Conservation (phyloP, 2,113 vertebrate species). For the Genyomyrus donnyi region DNA sequence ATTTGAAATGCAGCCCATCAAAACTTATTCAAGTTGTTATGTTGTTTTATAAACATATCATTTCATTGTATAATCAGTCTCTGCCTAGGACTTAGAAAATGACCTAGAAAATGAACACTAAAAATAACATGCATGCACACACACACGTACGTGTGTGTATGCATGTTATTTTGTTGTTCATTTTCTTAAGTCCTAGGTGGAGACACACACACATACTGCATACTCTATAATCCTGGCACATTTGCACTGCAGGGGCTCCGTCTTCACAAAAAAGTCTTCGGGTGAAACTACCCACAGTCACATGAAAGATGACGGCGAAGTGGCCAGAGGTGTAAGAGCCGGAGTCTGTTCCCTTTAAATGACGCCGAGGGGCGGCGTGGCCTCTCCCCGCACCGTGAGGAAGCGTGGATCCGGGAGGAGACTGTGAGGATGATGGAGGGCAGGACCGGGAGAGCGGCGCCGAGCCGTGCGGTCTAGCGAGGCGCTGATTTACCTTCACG, state of each 20-base stretch:
- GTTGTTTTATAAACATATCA: neutral
- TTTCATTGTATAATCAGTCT: neutral
- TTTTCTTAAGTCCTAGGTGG: neutral
- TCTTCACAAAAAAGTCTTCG: neutral
- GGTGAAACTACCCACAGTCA: neutral
- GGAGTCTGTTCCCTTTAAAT: constrained; percentile 28
- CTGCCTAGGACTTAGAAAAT: neutral
- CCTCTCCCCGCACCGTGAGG: constrained; percentile 19
- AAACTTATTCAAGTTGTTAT: neutral
- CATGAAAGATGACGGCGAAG: neutral
- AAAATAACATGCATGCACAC: neutral
- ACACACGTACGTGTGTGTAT: no score
- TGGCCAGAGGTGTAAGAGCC: neutral
- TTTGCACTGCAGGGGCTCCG: neutral
- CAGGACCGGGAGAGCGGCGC: constrained; percentile 28
- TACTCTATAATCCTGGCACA: neutral
- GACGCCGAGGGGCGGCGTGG: neutral
- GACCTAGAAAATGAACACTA: neutral
- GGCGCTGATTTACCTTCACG: neutral
- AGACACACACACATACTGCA: neutral
- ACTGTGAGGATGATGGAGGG: constrained; percentile 28
- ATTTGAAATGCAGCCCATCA: neutral
- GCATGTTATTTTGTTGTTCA: neutral
- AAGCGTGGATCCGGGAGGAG: constrained; percentile 33
- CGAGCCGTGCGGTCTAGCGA: neutral